Base-by-base conservation (phyloP, 2,113 vertebrate species). In the Neoarius graeffei region DNA sequence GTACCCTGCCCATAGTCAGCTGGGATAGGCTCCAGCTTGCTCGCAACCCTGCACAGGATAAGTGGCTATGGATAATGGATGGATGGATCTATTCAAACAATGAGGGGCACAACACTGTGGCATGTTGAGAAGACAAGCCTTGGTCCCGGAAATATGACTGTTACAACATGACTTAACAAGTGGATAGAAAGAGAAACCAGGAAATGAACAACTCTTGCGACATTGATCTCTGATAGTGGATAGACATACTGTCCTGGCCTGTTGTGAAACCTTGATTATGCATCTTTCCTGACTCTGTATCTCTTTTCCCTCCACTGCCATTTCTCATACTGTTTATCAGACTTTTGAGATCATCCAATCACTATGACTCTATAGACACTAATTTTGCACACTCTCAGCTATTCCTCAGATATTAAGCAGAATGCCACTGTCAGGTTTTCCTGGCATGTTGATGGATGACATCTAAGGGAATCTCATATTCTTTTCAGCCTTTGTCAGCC, bases 401-500 rank as follows among this genome's bases (percentile, higher is more conserved):
- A 81, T 57, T 66, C 59, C 35, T 42, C 9, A 17, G 82, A 60
- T 73, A 62, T 73, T 89, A 77, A 48, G 77, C 64, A 50, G 69
- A 79, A n/a, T 35, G 48, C 57, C 17, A 25, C 57, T 82, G 80
- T 77, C 71, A 35, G 71, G 59, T 50, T 83, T 83, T 52, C 27
- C 42, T 42, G 71, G 10, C 89, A 67, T 57, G 64, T 62, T 89
- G 84, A 81, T 84, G 67, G 88, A 88, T 52, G 83, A 86, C 71
- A 69, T 82, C 74, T 57, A 42, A 56, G 30, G 57, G 54, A 62
- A 30, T 57, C 84, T 77, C 71, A 81, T 84, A 86, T 80, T 74
- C 89, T 80, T 87, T 85, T 84, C 64, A 57, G 80, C 67, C 48
- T 23, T 86, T 66, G 73, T 90, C 66, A 82, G 85, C 87, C 81